A percentile compares a stretch with the other conserved stretches of the same genome.
These are phyloP conservation scores for Gerosis bhagava DNA, from an alignment of 2,888 invertebrate species.

Conservation along the genomic window DNA sequence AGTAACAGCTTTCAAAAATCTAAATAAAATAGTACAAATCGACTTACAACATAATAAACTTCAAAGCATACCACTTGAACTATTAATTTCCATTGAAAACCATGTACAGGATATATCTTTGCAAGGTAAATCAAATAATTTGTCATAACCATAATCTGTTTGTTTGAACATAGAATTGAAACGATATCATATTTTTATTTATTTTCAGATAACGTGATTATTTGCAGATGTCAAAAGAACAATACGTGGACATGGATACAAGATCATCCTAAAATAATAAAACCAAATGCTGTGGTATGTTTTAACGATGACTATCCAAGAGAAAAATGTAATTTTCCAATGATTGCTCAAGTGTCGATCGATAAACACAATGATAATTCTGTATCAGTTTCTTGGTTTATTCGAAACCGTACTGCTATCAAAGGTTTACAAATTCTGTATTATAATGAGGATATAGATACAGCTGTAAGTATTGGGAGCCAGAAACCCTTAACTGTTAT, in stretches of 20 bases:
- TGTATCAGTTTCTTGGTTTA: constrained; percentile 94
- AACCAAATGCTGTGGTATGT: constrained; percentile 58
- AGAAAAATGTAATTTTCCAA: constrained; percentile 84
- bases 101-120: constrained; percentile 90
- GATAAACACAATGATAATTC: constrained; percentile 94
- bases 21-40: constrained; percentile 89
- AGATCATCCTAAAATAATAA: constrained; percentile 86
- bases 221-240: constrained; percentile 94
- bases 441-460: constrained; percentile 72
- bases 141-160: background rate
- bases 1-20: constrained; percentile 88
- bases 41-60: constrained; percentile 93
- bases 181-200: background rate
- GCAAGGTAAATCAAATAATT: constrained; percentile 85
- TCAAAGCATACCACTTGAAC: constrained; percentile 89
- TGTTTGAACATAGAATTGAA: background rate
- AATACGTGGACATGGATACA: constrained; percentile 97
- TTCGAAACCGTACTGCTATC: constrained; percentile 92
- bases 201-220: constrained; percentile 90
- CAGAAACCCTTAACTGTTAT: too few relatives aligned
- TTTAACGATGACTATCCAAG: constrained; percentile 67
- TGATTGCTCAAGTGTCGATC: constrained; percentile 91
- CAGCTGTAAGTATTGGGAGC: constrained; percentile 31
- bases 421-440: constrained; percentile 93
- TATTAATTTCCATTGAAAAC: constrained; percentile 91